Conservation (phyloP, 2,888 invertebrate species). For the Phortica okadai region DNA sequence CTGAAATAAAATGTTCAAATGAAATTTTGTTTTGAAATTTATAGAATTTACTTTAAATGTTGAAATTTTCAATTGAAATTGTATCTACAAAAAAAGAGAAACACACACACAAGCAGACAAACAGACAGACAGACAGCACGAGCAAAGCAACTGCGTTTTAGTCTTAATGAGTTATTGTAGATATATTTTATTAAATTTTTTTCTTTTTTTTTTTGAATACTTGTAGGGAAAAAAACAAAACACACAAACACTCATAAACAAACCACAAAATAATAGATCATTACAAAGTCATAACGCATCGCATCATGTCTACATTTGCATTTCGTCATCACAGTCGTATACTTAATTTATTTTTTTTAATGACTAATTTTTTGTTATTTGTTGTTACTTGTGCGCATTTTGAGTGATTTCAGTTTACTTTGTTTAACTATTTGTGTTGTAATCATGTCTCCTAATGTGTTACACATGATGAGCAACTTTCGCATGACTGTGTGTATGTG, state of each 20-base stretch:
- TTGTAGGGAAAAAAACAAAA: no score
- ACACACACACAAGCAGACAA: neutral
- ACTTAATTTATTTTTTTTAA: neutral
- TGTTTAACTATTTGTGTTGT: neutral
- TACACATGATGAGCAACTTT: neutral
- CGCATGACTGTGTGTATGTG: neutral
- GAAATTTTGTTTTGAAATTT: neutral
- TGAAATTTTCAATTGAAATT: neutral
- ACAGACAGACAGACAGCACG: neutral
- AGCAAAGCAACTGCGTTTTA: constrained; percentile 3
- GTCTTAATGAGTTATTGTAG: neutral
- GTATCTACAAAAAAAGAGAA: neutral
- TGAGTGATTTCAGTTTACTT: neutral
- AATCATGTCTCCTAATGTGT: neutral
- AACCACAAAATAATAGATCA: no score
- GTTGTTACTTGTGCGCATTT: neutral
- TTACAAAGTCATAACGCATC: no score
- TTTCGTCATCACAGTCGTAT: neutral
- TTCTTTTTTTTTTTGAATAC: neutral
- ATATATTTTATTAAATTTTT: neutral
- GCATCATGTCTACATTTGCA: no score
- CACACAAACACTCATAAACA: no score
- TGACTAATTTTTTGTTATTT: neutral
- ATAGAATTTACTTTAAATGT: neutral
- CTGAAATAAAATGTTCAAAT: constrained; percentile 9